phyloP scores from a whole-genome alignment of 2,888 invertebrate genomes.

The Oscheius myriophilus region DNA sequence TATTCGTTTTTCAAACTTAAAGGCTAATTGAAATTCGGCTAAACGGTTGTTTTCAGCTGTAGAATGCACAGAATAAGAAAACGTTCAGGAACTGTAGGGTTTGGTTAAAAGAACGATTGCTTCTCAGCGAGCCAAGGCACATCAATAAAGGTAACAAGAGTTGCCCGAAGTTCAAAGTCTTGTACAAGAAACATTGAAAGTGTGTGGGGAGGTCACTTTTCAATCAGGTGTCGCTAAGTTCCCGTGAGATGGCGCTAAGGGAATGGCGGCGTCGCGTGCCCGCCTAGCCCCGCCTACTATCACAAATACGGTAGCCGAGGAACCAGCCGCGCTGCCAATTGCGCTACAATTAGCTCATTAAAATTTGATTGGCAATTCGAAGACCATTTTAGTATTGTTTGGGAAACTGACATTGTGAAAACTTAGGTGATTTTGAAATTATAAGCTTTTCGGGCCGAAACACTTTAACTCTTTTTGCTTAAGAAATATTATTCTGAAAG shows the following conservation, averaged over 20 bases:
- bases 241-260: constrained; percentile 19
- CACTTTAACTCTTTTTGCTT: no score
- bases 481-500: no score
- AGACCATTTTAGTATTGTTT: neutral
- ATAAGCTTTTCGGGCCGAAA: no score
- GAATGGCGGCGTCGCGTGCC: constrained; percentile 29
- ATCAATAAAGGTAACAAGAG: no score
- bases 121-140: no score
- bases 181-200: neutral
- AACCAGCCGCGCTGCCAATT: constrained; percentile 24
- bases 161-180: neutral
- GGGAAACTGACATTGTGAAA: neutral
- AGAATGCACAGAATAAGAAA: no score
- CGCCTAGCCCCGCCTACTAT: constrained; percentile 13
- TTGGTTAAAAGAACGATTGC: no score
- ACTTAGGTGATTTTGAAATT: neutral
- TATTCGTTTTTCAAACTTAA: no score
- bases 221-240: constrained; percentile 3
- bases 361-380: no score
- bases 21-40: no score
- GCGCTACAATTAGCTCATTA: constrained; percentile 15
- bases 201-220: neutral
- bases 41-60: no score
- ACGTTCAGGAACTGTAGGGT: no score
- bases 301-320: constrained; percentile 19